A percentile compares a stretch with the other conserved stretches of the same genome.
Conservation (phyloP, 2,797 vertebrate genomes). For the Sebastes ruberrimus region DNA sequence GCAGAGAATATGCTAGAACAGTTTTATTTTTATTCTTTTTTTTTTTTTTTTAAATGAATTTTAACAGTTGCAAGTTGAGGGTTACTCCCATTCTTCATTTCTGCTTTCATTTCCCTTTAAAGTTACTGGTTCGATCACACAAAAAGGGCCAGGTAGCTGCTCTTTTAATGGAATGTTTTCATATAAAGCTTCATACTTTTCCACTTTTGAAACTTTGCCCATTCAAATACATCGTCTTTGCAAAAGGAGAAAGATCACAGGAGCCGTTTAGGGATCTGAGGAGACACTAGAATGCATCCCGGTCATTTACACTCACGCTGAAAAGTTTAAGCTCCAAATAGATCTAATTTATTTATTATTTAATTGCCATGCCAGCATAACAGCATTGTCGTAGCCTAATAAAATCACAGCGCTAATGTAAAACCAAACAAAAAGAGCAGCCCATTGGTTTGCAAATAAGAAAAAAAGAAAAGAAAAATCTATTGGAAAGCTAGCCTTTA, state of each 20-base stretch:
- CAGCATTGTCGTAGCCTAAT: slow-evolving; percentile 50
- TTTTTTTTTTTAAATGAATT: slow-evolving; percentile 43
- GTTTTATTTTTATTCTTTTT: slow-evolving; percentile 63
- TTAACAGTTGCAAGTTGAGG: slow-evolving; percentile 82
- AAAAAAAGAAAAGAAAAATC: neutral
- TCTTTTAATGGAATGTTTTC: slow-evolving; percentile 63
- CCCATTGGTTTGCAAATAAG: slow-evolving; percentile 15
- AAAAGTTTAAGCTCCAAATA: slow-evolving; percentile 38
- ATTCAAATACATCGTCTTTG: slow-evolving; percentile 20
- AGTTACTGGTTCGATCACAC: neutral
- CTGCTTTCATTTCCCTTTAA: neutral
- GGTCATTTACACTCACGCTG: slow-evolving; percentile 25
- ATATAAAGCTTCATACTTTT: slow-evolving; percentile 61
- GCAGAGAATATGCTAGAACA: slow-evolving; percentile 89
- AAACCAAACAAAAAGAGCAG: slow-evolving; percentile 44
- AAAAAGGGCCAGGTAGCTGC: slow-evolving; percentile 36
- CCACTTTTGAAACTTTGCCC: slow-evolving; percentile 17
- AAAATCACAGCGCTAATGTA: slow-evolving; percentile 55
- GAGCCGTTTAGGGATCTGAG: neutral
- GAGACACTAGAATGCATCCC: slow-evolving; percentile 16
- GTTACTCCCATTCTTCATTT: slow-evolving; percentile 68
- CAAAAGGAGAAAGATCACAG: neutral
- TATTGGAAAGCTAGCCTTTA: slow-evolving; percentile 64
- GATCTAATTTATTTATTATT: slow-evolving; percentile 36
- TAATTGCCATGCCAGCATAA: slow-evolving; percentile 75